Evolutionary conservation across 2,797 vertebrate genomes (phyloP).

Genomic region (Dendrocincla fuliginosa): DNA sequence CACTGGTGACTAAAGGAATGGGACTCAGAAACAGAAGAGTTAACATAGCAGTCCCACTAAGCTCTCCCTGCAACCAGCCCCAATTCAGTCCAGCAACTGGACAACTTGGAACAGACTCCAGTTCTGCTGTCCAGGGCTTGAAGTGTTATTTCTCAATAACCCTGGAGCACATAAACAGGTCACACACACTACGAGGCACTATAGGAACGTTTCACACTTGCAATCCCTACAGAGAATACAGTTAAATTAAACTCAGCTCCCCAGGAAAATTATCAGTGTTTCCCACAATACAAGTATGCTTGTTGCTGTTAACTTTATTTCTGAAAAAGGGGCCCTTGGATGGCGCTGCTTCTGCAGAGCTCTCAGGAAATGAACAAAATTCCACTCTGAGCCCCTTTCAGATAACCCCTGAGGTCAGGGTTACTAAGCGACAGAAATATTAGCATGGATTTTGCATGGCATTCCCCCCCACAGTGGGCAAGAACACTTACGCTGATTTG

Average conservation of each 20-base stretch:
- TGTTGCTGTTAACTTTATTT: not conserved
- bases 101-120: not conserved
- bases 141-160: constrained; percentile 36
- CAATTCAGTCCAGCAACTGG: not conserved
- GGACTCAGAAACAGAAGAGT: not conserved
- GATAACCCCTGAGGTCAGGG: constrained; percentile 65
- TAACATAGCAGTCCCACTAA: not conserved
- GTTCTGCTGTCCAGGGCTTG: not conserved
- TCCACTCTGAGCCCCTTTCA: constrained; percentile 40
- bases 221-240: not conserved
- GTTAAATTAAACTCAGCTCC: not conserved
- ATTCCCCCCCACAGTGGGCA: not conserved
- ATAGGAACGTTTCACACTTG: not conserved
- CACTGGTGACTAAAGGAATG: not conserved
- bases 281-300: not conserved
- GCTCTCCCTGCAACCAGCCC: not conserved
- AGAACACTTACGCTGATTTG: not conserved
- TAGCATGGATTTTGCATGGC: not conserved
- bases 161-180: not conserved
- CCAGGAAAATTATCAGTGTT: not conserved
- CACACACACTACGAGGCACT: not conserved
- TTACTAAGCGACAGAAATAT: constrained; percentile 45
- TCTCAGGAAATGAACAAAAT: constrained; percentile 62
- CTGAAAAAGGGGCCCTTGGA: not conserved
- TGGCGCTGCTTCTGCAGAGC: not conserved